Conservation (phyloP, 2,888 invertebrate species). For the Temnothorax unifasciatus region DNA sequence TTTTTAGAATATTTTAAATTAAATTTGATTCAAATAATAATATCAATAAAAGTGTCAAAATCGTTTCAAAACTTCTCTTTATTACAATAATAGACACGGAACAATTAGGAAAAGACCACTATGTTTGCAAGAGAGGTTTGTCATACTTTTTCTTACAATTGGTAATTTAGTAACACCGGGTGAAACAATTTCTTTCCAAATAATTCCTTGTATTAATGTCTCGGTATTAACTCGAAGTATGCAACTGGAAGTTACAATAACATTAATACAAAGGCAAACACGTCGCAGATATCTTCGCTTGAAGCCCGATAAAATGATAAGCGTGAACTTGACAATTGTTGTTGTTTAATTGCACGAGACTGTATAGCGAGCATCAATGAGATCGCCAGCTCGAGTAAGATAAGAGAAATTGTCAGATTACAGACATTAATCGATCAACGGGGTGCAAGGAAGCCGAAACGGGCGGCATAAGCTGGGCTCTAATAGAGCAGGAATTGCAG, state of each 20-base stretch:
- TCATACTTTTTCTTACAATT: background rate
- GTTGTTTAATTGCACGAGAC: conserved; percentile 25
- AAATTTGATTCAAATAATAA: background rate
- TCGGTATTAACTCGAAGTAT: background rate
- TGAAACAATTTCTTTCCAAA: background rate
- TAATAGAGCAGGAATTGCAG: conserved; percentile 61
- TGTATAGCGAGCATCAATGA: conserved; percentile 35
- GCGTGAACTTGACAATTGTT: conserved; percentile 11
- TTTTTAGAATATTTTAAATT: background rate
- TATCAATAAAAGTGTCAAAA: background rate
- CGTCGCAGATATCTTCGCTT: background rate
- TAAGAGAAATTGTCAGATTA: conserved; percentile 63
- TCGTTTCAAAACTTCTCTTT: background rate
- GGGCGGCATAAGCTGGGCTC: conserved; percentile 53
- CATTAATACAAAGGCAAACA: conserved; percentile 8
- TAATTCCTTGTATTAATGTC: background rate
- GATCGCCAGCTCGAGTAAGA: conserved; percentile 45
- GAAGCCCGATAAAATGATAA: conserved; percentile 25
- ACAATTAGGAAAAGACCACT: background rate
- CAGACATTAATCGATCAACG: conserved; percentile 71
- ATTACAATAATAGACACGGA: background rate
- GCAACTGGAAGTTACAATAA: background rate
- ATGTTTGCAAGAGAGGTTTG: background rate
- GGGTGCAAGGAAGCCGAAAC: conserved; percentile 55
- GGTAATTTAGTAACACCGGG: background rate